Evolutionary conservation across 2,888 invertebrate genomes (phyloP), one percentile per base, ranked within the genome.

Genomic region (Minunthozetes semirufus): DNA sequence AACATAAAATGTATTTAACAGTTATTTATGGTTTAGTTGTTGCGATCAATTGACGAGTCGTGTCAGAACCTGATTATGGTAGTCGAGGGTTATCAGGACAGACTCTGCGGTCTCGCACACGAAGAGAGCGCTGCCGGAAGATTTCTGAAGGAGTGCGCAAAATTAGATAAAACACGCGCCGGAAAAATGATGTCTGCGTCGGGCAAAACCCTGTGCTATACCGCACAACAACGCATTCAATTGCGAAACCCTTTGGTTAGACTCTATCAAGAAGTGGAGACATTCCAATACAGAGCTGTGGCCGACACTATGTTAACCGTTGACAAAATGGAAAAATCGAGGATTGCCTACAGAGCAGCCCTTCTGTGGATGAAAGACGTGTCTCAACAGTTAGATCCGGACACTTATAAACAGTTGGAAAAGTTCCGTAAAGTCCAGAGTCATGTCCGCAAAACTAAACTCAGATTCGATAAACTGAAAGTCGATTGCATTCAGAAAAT

Each of bases 401-500:
- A 99, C 81, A 93, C 94, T 0, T 93, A 92, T 76, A 92, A 93
- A 80, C 96, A 97, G 74, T 85, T 99, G 78, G 97, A 98, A 80
- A 93, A 92, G 83, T 99, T 97, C 83, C 87, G 98, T 78, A 96
- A 94, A 83, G 86, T 86, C 8, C 87, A 87, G 80, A 82, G 82
- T 1, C 85, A 85, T 42, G 87, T 87, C 5, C 85, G 87, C 77
- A 85, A 84, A 77, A 87, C 88, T 76, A 99, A 99, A 85, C 88
- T 88, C 53, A 86, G 89, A 79, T 98, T 99, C 86, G 99, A 99
- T 84, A 89, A 92, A 80, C 86, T 94, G 75, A 95, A 97, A 80
- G 85, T 96, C 80, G 97, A 98, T 83, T 94, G 94, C 77, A 87
- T 99, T 80, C 97, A 99, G 85, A 99, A 99, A 87, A 94, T 99